Percentiles rank a stretch among this genome's conserved stretches.
phyloP scores from a whole-genome alignment of 2,113 vertebrate genomes.

The Burhinus oedicnemus region DNA sequence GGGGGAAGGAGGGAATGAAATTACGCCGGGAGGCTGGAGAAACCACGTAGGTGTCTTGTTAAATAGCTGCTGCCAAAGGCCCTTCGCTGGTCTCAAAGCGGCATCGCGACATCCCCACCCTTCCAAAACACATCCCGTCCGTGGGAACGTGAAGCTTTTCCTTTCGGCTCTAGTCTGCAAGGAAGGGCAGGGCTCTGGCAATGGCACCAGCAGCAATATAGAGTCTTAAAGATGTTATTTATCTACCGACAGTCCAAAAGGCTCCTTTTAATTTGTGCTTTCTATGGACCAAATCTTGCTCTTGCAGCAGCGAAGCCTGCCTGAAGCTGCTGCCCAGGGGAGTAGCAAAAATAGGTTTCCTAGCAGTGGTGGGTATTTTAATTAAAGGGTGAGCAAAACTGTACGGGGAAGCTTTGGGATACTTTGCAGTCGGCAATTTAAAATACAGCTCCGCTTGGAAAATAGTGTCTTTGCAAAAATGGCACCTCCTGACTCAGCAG shows the following conservation, averaged over 20 bases:
- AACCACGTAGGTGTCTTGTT: not conserved
- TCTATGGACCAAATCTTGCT: constrained; percentile 29
- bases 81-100: not conserved
- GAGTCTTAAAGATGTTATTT: constrained; percentile 23
- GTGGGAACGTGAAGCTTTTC: not conserved
- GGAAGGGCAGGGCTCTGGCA: constrained; percentile 23
- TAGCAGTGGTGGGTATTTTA: constrained; percentile 54
- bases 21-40: not conserved
- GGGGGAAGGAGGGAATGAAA: not conserved
- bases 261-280: constrained; percentile 55
- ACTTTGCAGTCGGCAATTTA: constrained; percentile 10
- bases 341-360: constrained; percentile 59
- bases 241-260: not conserved
- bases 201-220: not conserved
- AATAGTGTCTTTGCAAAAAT: constrained; percentile 47
- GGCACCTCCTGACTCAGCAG: constrained; percentile 61
- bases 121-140: not conserved
- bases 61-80: not conserved
- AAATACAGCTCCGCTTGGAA: constrained; percentile 19
- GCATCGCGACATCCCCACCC: not conserved
- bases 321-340: constrained; percentile 38
- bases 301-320: not conserved
- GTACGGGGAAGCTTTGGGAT: constrained; percentile 28
- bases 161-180: not conserved
- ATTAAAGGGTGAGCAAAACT: constrained; percentile 60